These are phyloP conservation scores for Subacronicta megacephala DNA, from an alignment of 2,888 invertebrate species.

Conservation along the genomic window DNA sequence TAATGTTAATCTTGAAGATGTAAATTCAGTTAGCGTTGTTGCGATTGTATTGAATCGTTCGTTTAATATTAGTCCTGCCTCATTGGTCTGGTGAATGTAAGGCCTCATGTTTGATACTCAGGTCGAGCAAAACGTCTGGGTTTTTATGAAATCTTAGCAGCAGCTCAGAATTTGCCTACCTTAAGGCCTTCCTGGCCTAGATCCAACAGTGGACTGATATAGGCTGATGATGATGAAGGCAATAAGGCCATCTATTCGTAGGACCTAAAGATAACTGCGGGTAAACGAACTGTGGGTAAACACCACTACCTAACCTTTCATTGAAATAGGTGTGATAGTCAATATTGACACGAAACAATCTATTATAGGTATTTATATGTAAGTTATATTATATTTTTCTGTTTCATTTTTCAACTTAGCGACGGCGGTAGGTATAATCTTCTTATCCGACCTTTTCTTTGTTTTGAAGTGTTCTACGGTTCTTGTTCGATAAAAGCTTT, in stretches of 20 bases:
- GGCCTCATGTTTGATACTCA: too few species aligned
- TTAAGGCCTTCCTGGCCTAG: too few species aligned
- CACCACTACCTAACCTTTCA: too few species aligned
- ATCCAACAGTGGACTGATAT: too few species aligned
- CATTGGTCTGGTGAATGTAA: too few species aligned
- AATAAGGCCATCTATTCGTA: too few species aligned
- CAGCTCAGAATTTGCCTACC: too few species aligned
- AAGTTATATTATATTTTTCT: slow-evolving; percentile 60
- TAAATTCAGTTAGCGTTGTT: slow-evolving; percentile 34
- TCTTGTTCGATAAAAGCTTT: slow-evolving; percentile 73
- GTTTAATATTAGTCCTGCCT: too few species aligned
- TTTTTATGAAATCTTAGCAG: too few species aligned
- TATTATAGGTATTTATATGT: not conserved
- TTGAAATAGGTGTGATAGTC: not conserved
- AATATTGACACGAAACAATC: slow-evolving; percentile 42
- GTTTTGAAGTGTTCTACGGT: slow-evolving; percentile 79
- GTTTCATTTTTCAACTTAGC: slow-evolving; percentile 68
- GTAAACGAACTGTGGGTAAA: not conserved
- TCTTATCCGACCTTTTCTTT: slow-evolving; percentile 77
- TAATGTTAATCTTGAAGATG: slow-evolving; percentile 52
- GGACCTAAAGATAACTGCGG: too few species aligned
- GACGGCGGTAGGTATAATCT: slow-evolving; percentile 74
- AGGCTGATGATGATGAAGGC: too few species aligned
- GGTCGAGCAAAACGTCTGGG: too few species aligned
- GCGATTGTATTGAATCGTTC: slow-evolving; percentile 31